Evolutionary conservation across 2,888 invertebrate species (phyloP).

Genomic region (Nycteola revayana): DNA sequence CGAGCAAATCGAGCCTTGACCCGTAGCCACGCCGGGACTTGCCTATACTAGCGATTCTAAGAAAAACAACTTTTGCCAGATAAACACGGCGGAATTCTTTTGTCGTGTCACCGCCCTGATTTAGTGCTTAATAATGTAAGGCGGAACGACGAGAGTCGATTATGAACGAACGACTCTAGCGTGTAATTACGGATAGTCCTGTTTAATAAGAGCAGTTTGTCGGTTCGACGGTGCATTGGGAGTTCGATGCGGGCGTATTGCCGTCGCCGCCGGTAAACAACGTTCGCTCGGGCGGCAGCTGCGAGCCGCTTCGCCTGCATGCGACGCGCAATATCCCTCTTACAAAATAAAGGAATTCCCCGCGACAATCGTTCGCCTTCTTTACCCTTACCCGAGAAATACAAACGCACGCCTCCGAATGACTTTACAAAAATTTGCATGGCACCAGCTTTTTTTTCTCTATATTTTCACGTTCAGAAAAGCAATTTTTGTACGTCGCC

Average conservation of each 20-base stretch:
- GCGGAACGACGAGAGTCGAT: conserved; percentile 29
- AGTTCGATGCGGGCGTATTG: conserved; percentile 57
- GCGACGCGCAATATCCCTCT: conserved; percentile 80
- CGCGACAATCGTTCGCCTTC: conserved; percentile 78
- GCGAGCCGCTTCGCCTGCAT: conserved; percentile 61
- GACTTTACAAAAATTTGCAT: conserved; percentile 82
- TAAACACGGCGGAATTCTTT: conserved; percentile 47
- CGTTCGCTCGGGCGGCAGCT: conserved; percentile 60
- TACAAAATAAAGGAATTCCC: conserved; percentile 77
- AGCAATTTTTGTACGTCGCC: conserved; percentile 80
- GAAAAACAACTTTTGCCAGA: conserved; percentile 55
- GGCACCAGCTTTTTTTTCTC: conserved; percentile 61
- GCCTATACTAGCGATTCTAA: conserved; percentile 37
- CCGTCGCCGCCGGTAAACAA: conserved; percentile 65
- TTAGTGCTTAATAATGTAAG: conserved; percentile 41
- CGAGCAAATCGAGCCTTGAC: conserved; percentile 67
- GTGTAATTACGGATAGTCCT: conserved; percentile 33
- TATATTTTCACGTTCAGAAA: conserved; percentile 75
- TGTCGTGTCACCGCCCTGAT: conserved; percentile 41
- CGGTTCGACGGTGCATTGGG: conserved; percentile 46
- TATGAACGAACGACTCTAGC: conserved; percentile 17
- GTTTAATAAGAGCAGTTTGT: conserved; percentile 53
- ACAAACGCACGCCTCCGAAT: conserved; percentile 80
- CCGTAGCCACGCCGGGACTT: conserved; percentile 40
- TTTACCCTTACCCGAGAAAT: conserved; percentile 76